A percentile compares a stretch with the other conserved stretches of the same genome.
Evolutionary conservation across 2,113 vertebrate genomes (phyloP).

Genomic region (Gulo gulo): DNA sequence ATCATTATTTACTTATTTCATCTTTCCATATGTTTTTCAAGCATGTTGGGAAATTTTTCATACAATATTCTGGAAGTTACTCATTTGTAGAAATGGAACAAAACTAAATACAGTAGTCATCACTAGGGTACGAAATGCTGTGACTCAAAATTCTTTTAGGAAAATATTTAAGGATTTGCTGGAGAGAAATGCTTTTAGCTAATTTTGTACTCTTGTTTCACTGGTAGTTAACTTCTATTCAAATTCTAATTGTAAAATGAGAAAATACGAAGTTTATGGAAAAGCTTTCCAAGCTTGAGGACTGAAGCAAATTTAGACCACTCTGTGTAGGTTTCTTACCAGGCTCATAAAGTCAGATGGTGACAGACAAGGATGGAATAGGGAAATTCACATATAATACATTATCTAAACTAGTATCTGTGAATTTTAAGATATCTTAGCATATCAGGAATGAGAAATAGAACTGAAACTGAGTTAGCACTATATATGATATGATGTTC

Average conservation of each 20-base stretch:
- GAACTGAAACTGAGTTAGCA: neutral
- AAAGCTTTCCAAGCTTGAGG: neutral
- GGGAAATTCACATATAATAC: neutral
- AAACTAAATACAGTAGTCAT: neutral
- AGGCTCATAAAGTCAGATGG: neutral
- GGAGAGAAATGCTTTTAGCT: constrained; percentile 15
- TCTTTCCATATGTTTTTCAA: neutral
- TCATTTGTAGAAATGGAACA: neutral
- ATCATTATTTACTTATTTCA: neutral
- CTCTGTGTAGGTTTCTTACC: neutral
- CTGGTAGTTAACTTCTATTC: neutral
- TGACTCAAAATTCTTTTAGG: neutral
- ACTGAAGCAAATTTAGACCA: neutral
- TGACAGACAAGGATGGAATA: neutral
- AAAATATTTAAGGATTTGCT: neutral
- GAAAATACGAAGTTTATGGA: neutral
- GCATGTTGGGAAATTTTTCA: neutral
- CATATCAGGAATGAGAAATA: neutral
- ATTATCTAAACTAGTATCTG: neutral
- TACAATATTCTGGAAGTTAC: neutral
- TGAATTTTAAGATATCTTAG: neutral
- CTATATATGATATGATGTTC: neutral
- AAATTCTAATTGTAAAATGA: neutral
- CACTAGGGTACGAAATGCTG: neutral
- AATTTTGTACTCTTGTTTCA: neutral